These are phyloP conservation scores for Lycaena phlaeas DNA, from an alignment of 2,888 invertebrate genomes.

Conservation along the genomic window DNA sequence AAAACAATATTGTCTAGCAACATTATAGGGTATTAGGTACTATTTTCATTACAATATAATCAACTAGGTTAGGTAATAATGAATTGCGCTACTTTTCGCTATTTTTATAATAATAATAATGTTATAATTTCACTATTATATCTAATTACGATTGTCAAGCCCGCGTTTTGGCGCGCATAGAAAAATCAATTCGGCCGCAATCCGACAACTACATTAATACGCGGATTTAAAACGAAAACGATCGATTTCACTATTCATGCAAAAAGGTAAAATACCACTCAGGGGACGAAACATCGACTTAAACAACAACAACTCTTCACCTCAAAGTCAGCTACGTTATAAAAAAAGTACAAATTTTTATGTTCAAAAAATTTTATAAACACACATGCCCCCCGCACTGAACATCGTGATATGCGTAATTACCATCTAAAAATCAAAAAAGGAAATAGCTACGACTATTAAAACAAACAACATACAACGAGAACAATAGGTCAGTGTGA, in stretches of 20 bases:
- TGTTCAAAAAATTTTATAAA: slow-evolving; percentile 27
- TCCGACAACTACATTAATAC: slow-evolving; percentile 40
- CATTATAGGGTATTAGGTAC: slow-evolving; percentile 57
- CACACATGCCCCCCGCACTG: slow-evolving; percentile 45
- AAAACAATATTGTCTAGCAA: slow-evolving; percentile 66
- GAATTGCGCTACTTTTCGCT: slow-evolving; percentile 67
- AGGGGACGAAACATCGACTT: slow-evolving; percentile 34
- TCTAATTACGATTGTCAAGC: slow-evolving; percentile 49
- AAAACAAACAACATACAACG: slow-evolving; percentile 44
- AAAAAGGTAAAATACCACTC: slow-evolving; percentile 51
- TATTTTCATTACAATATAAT: slow-evolving; percentile 47
- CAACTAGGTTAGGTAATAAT: slow-evolving; percentile 59
- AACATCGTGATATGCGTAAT: slow-evolving; percentile 56
- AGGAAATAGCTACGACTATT: slow-evolving; percentile 29
- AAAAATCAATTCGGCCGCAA: slow-evolving; percentile 19
- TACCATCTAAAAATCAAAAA: slow-evolving; percentile 44
- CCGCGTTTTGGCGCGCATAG: slow-evolving; percentile 15
- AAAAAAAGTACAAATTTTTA: slow-evolving; percentile 53
- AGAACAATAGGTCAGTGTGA: slow-evolving; percentile 33
- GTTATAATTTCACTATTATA: slow-evolving; percentile 58
- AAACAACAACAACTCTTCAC: background rate
- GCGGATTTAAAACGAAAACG: slow-evolving; percentile 40
- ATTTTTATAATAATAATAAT: slow-evolving; percentile 30
- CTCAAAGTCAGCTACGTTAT: slow-evolving; percentile 28
- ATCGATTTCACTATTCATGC: slow-evolving; percentile 50